Base-by-base conservation (phyloP, 2,113 vertebrate species). In the Datnioides undecimradiatus region DNA sequence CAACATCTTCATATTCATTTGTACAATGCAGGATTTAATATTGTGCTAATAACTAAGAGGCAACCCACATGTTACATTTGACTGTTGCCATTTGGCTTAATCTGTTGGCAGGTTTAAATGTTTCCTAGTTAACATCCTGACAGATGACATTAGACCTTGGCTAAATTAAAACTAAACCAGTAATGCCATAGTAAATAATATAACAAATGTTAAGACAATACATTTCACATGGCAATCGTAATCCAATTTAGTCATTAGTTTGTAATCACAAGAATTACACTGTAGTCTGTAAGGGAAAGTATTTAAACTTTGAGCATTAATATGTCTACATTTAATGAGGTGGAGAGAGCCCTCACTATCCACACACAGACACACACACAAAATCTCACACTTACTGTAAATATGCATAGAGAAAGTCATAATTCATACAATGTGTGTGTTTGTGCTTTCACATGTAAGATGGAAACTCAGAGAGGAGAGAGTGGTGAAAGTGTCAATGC, bases 331-430 rank as follows among this genome's bases (percentile, higher is more conserved):
- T n/a, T n/a, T n/a, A n/a, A n/a, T n/a, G n/a, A n/a, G n/a, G n/a
- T n/a, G n/a, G n/a, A n/a, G n/a, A n/a, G n/a, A n/a, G n/a, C n/a
- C n/a, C n/a, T n/a, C n/a, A n/a, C n/a, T 36, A 36, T 9, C 6
- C 4, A 34, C 9, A 16, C 14, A 43, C 16, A 4, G 16, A 60
- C 17, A 45, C 54, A 25, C 43, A 40, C 16, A 31, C 45, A 55
- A 40, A 5, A 3, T 34, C 0, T 21, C 69, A 43, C 48, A 62
- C 49, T 62, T 68, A 71, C 69, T 80, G 66, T 79, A 84, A 79
- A 65, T 74, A 45, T 41, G 66, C 46, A 57, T 66, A 46, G 52
- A 78, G 73, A 33, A 27, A 33, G 67, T 64, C 57, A 27, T 76
- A 67, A 76, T 16, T 79, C 62, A 89, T 19, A 40, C 14, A 14